Evolutionary conservation across 1,140 invertebrate species (phyloP), one percentile per base, ranked within the genome.

Genomic region (Drosophila truncata): DNA sequence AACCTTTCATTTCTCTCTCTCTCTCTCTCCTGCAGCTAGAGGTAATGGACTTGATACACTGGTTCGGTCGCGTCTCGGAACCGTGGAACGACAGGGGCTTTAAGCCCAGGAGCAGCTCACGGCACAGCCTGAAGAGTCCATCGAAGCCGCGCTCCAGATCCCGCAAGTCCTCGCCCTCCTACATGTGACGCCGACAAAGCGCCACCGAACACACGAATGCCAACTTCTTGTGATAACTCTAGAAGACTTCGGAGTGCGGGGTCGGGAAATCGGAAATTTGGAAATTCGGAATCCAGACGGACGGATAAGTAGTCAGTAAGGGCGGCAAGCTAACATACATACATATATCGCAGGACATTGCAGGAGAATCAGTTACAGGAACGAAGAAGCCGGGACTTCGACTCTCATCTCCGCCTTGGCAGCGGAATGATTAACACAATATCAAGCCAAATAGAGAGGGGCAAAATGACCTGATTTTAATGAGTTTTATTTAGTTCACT

Each of bases 1-100:
- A 37, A 37, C 14, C 5, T 27, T 4, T 2, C 27, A 29, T 47
- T 11, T 16, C 20, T 18, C 9, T 20, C 10, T 37, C 8, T 18
- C 1, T n/a, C 6, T 23, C 9, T 41, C 6, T 18, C 6, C 37
- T 52, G 2, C 18, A 92, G 91, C 67, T 88, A 29, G 91, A 92
- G 67, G 91, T 92, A 1, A 88, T 88, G 81, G 91, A 92, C 50
- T 61, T 92, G 27, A 91, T 92, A 31, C 90, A 90, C 25, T 92
- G 91, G 91, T 88, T 90, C 60, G 91, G 91, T 2, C 83, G 91
- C 4, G 86, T 91, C n/a, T 75, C 91, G 1, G 91, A 92, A 35
- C 88, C 91, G 13, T 92, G 91, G 91, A 82, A 78, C 25, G 90
- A 92, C 50, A 50, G 72, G 44, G 81, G 74, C 23, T 91, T 86